These are phyloP conservation scores for Cataglyphis rosenhaueri DNA, from an alignment of 2,888 invertebrate species.

Conservation along the genomic window DNA sequence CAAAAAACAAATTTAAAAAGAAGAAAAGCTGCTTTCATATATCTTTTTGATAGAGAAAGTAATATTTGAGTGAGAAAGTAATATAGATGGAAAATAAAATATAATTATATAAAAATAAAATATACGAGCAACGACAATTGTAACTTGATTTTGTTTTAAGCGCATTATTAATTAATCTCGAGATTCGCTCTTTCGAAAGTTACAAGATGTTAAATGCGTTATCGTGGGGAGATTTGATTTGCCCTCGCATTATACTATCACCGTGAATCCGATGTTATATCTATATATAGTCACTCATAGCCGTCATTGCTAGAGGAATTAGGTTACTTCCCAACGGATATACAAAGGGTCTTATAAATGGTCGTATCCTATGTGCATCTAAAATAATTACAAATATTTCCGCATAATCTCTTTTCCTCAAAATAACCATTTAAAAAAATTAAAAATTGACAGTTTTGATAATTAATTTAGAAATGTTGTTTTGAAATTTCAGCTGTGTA, in stretches of 20 bases:
- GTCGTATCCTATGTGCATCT: conserved; percentile 67
- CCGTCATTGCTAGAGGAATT: conserved; percentile 71
- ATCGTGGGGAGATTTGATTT: conserved; percentile 50
- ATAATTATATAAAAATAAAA: conserved; percentile 10
- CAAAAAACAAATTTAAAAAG: background rate
- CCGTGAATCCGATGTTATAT: conserved; percentile 61
- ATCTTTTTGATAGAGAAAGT: background rate
- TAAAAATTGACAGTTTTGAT: background rate
- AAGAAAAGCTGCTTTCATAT: background rate
- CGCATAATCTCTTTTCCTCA: background rate
- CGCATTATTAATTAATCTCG: conserved; percentile 59
- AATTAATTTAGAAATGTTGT: background rate
- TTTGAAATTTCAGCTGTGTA: background rate
- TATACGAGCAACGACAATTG: conserved; percentile 20
- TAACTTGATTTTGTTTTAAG: conserved; percentile 44
- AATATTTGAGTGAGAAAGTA: background rate
- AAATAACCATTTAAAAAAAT: background rate
- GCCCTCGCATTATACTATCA: conserved; percentile 59
- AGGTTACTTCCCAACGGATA: conserved; percentile 74
- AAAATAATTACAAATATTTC: conserved; percentile 60
- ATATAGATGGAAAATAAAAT: background rate
- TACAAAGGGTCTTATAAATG: conserved; percentile 73
- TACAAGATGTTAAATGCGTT: conserved; percentile 33
- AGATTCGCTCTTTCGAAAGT: conserved; percentile 27
- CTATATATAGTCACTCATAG: conserved; percentile 67